Evolutionary conservation across 2,888 invertebrate genomes (phyloP), one percentile per base, ranked within the genome.

Genomic region (Carabus problematicus): DNA sequence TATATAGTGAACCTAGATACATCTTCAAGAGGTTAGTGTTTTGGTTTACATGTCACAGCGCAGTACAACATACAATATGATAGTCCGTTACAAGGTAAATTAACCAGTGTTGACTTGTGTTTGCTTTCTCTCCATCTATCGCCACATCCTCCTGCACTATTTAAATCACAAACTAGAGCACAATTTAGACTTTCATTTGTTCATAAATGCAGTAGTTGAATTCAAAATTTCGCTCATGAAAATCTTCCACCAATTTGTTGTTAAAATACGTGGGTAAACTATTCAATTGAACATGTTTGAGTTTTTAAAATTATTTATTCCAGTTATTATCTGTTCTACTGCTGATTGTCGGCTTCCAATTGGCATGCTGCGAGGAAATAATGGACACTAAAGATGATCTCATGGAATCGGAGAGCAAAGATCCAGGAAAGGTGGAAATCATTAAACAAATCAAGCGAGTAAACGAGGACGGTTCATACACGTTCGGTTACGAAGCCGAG

Each of bases 401-500:
- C 41, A 84, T 84, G 74, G 84, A 85, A 40, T 85, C 87, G 43
- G 91, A 91, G 81, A 88, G 88, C 3, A 88, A 86, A 72, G 89
- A 89, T 73, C 61, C 61, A 7, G 87, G 89, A 49, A 90, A 91
- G 80, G 86, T 91, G 14, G 91, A 92, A 78, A 93, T 93, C 75
- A 87, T 93, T 29, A 92, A 93, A 78, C 91, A 92, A 80, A 91
- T 94, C 74, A 88, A 92, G 72, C 87, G 91, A 77, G 84, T 93
- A 1, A 93, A 93, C 78, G 90, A 91, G 62, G 93, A 93, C 78
- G 93, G 93, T 39, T 92, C 92, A 0, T 93, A 93, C 77, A 92
- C 93, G 0, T 91, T 91, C 72, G 93, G 93, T 0, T 93, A 92
- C 77, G 93, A 93, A 82, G 92, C 92, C 1, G 92, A 91, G 59